A percentile compares a stretch with the other conserved stretches of the same genome.
These are phyloP conservation scores for Dermochelys coriacea DNA, from an alignment of 2,797 vertebrate species.

Conservation along the genomic window DNA sequence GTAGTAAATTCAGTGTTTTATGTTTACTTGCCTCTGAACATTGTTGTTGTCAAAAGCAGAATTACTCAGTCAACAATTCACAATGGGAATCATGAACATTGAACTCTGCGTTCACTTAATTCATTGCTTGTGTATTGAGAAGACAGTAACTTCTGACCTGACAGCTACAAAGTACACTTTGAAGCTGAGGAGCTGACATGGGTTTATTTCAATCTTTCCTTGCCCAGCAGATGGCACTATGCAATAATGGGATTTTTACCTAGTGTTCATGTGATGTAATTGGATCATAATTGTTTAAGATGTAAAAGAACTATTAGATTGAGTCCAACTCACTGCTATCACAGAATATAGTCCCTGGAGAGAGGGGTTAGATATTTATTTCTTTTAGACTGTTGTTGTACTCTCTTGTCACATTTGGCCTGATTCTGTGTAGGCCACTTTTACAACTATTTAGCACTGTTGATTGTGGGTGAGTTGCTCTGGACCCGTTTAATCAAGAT, in stretches of 20 bases:
- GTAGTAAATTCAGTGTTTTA: background rate
- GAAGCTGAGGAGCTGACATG: background rate
- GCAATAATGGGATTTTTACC: slow-evolving; percentile 60
- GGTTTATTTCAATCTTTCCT: background rate
- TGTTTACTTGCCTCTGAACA: background rate
- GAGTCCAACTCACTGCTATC: background rate
- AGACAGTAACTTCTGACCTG: background rate
- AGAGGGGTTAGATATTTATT: background rate
- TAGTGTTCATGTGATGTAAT: rapidly evolving
- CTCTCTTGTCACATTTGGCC: rapidly evolving
- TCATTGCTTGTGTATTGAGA: slow-evolving; percentile 2
- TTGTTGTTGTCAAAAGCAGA: background rate
- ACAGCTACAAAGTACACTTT: rapidly evolving
- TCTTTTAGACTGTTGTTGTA: background rate
- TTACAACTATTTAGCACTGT: background rate
- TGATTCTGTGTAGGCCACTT: background rate
- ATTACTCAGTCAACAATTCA: background rate
- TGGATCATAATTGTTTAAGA: rapidly evolving
- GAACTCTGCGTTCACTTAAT: slow-evolving; percentile 21
- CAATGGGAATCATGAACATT: slow-evolving; percentile 2
- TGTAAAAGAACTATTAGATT: rapidly evolving
- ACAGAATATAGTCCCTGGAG: background rate
- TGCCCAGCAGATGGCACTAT: slow-evolving; percentile 80
- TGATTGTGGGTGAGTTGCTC: rapidly evolving
- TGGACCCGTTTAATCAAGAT: background rate